Base-by-base conservation (phyloP, 2,797 vertebrate genomes). In the Valencia hispanica region DNA sequence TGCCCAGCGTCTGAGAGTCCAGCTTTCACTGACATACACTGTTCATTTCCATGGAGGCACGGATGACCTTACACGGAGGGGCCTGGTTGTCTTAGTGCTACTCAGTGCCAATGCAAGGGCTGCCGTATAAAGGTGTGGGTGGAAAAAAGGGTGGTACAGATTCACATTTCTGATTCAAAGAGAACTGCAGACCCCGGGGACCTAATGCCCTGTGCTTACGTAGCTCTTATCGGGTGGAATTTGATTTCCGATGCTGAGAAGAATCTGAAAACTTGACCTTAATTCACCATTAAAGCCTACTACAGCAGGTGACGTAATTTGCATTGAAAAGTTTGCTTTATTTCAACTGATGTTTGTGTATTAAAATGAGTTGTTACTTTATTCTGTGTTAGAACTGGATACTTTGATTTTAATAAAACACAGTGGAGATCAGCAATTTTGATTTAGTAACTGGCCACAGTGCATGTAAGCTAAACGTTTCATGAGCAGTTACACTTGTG, bases 1-100 rank as follows among this genome's bases (percentile, higher is more conserved):
- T 87, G 83, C 82, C 94, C 88, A 96, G 92, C 88, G 90, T 95
- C 92, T 98, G 90, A 96, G 78, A 36, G 48, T 61, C 22, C 0
- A 11, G 22, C 57, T 15, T 12, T 47, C 59, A 10, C 34, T 36
- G 65, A 76, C 55, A 34, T 73, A 61, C 72, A 70, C 72, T 12
- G 50, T 71, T 74, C 72, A 72, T 63, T 81, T 79, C 17, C 45
- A 25, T 5, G 69, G 77, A 77, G 34, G 66, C 72, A 0, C 48
- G 45, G 25, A 7, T 12, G 0, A 32, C 5, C n/a, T 27, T 15
- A 36, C 63, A 63, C 32, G 15, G 25, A 65, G 20, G 50, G 20
- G 17, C 30, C n/a, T 68, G 55, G 47, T 55, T 39, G 70, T 72
- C 2, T 11, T 68, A 30, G 7, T 0, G 9, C 70, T 59, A 57